These are phyloP conservation scores for Simalia tracyae DNA, from an alignment of 2,797 vertebrate genomes.

Conservation along the genomic window DNA sequence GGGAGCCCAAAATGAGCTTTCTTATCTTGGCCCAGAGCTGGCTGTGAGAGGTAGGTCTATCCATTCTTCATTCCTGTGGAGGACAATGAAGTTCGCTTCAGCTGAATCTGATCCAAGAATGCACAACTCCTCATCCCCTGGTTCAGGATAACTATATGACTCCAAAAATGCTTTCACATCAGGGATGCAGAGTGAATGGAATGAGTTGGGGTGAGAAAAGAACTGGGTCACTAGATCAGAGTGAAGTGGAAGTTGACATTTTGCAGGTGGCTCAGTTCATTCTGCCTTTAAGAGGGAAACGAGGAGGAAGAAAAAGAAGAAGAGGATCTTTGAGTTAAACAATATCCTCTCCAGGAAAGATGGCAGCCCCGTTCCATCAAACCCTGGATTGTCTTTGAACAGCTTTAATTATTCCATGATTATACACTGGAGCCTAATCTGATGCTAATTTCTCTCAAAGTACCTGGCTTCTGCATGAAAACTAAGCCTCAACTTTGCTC, in stretches of 20 bases:
- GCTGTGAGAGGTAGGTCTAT: too few species aligned
- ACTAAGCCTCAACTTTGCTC: background rate
- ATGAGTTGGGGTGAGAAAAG: background rate
- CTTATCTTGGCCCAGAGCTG: too few species aligned
- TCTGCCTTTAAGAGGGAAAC: rapidly evolving
- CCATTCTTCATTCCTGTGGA: background rate
- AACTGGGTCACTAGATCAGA: slow-evolving; percentile 42
- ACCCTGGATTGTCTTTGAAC: background rate
- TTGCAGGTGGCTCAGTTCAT: slow-evolving; percentile 16
- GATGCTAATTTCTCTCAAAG: slow-evolving; percentile 8
- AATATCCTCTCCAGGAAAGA: slow-evolving; percentile 23
- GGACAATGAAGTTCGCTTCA: background rate
- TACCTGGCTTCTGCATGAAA: slow-evolving; percentile 1
- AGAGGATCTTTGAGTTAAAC: slow-evolving; percentile 1
- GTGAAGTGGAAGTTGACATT: background rate
- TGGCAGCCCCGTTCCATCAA: slow-evolving; percentile 1
- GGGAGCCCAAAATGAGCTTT: too few species aligned
- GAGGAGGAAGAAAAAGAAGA: background rate
- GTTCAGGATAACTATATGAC: slow-evolving; percentile 16
- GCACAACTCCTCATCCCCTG: slow-evolving; percentile 10
- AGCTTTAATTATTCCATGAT: slow-evolving; percentile 18
- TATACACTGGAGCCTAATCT: slow-evolving; percentile 26
- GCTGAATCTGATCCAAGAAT: background rate
- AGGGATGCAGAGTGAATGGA: background rate
- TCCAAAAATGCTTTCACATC: slow-evolving; percentile 1